Conservation (phyloP, 64 coral and sea anemone species). For the Dendrophyllia cribrosa region DNA sequence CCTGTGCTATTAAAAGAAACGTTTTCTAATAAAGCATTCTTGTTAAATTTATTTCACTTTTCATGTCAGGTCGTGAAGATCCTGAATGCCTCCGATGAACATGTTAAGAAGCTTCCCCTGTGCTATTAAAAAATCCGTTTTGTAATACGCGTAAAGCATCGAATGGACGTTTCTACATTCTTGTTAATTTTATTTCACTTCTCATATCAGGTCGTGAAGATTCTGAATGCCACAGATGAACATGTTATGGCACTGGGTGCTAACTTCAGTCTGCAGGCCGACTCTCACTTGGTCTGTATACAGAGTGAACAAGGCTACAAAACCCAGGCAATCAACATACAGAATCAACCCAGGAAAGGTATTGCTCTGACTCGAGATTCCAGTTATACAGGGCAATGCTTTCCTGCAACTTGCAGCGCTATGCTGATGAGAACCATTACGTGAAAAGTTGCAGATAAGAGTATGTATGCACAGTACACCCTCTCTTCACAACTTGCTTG, state of each 20-base stretch:
- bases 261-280: conserved; percentile 84
- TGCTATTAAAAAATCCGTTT: too few species aligned
- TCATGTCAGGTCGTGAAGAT: conserved; percentile 84
- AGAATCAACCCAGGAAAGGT: conserved; percentile 91
- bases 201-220: conserved; percentile 82
- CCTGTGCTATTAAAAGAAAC: too few species aligned
- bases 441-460: too few species aligned
- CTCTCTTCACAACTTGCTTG: too few species aligned
- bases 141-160: too few species aligned
- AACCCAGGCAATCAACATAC: conserved; percentile 95
- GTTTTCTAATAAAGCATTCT: too few species aligned
- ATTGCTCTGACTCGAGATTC: background rate
- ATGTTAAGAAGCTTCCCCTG: too few species aligned
- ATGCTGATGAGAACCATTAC: too few species aligned
- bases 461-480: too few species aligned
- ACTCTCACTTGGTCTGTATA: conserved; percentile 93
- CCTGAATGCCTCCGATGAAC: conserved; percentile 90
- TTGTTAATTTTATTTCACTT: background rate
- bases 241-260: conserved; percentile 91
- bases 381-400: too few species aligned
- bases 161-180: background rate
- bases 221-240: conserved; percentile 91
- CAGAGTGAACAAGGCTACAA: conserved; percentile 86
- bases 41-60: background rate
- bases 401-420: too few species aligned